phyloP scores from a whole-genome alignment of 2,797 vertebrate genomes.

The Paedocypris micromegethes region DNA sequence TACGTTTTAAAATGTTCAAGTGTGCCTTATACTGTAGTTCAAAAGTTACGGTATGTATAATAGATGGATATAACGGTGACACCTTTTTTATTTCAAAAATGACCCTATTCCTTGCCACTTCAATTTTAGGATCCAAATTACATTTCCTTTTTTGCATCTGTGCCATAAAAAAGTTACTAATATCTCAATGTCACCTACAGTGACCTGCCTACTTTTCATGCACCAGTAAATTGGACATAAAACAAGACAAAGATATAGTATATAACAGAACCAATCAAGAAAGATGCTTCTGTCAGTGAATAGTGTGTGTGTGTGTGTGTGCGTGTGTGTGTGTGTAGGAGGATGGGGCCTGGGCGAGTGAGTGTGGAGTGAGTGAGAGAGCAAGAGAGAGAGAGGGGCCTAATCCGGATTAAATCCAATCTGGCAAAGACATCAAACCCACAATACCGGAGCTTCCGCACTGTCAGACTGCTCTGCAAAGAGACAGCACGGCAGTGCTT shows the following conservation, averaged over 20 bases:
- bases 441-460: constrained; percentile 76
- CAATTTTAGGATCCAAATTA: neutral
- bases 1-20: no score
- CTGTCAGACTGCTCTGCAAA: constrained; percentile 79
- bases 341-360: constrained; percentile 15
- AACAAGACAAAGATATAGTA: constrained; percentile 35
- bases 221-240: constrained; percentile 48
- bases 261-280: constrained; percentile 33
- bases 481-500: constrained; percentile 76
- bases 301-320: constrained; percentile 20
- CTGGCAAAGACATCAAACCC: constrained; percentile 86
- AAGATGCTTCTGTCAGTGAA: constrained; percentile 22
- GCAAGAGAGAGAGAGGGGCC: constrained; percentile 47
- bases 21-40: no score
- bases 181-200: constrained; percentile 12
- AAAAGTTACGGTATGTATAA: no score
- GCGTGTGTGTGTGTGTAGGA: constrained; percentile 30
- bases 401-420: constrained; percentile 91
- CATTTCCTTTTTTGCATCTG: neutral
- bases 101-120: no score
- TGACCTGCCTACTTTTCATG: constrained; percentile 6
- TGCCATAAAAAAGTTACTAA: neutral
- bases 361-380: constrained; percentile 26
- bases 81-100: no score
- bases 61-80: no score